Base-by-base conservation (phyloP, 2,888 invertebrate genomes). In the Yponomeuta sedellus region DNA sequence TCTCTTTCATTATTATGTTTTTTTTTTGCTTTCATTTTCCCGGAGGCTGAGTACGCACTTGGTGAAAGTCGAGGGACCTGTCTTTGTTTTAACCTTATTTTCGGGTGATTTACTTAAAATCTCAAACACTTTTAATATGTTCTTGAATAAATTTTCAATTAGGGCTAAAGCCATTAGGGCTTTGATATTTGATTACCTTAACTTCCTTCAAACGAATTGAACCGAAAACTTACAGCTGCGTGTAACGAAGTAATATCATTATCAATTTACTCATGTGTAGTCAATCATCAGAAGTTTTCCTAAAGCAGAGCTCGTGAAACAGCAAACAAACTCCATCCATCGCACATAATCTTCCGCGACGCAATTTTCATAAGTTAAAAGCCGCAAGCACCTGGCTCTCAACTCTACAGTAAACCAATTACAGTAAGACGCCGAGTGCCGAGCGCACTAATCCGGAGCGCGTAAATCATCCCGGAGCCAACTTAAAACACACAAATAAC, bases 401-500 rank as follows among this genome's bases (percentile, higher is more conserved):
- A 52, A 79, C 79, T 83, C 80, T 73, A 72, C 66, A 34, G 66
- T 64, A 68, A 82, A 85, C 83, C 85, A 85, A 86, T 85, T 86
- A 85, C 79, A 77, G 76, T 78, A 74, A 73, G 70, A 73, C 61
- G 66, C 66, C 68, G 56, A 59, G 34, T 65, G 59, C 61, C 56
- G 56, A 59, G 64, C 63, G 63, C 64, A 66, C 64, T 80, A 83
- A 85, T 83, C 81, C 77, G 68, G 71, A 67, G 70, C 72, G 77
- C 81, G 81, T 87, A 87, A 88, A 87, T 90, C 85, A 87, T 82
- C 74, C 70, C 75, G 74, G 56, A 52, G 44, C 44, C 73, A 86
- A 86, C 82, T 86, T 86, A 85, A 85, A 86, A 86, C 83, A 87
- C 79, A 89, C 90, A 90, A 89, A 89, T 90, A 91, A 88, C 87